Conservation (phyloP, 2,888 invertebrate species). For the Cremastinae sp. region DNA sequence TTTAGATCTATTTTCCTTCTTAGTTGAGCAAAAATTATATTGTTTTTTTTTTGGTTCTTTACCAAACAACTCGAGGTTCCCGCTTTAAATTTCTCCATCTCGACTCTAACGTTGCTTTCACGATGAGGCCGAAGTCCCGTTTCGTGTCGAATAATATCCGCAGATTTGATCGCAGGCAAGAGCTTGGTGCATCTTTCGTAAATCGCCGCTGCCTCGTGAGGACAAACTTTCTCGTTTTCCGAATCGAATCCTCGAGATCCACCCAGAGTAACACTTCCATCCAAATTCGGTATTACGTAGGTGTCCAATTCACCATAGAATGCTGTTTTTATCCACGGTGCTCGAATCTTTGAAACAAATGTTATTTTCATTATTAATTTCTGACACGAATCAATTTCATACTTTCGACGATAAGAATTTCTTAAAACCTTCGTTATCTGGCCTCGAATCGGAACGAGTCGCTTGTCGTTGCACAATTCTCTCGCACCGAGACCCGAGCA, state of each 20-base stretch:
- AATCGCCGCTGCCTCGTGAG: slow-evolving; percentile 89
- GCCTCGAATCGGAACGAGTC: slow-evolving; percentile 90
- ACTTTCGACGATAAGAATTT: no score
- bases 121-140: slow-evolving; percentile 92
- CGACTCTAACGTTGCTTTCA: slow-evolving; percentile 86
- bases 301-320: slow-evolving; percentile 93
- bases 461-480: slow-evolving; percentile 87
- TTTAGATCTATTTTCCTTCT: no score
- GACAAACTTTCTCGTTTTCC: slow-evolving; percentile 85
- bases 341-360: slow-evolving; percentile 83
- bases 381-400: no score
- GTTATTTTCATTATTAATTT: slow-evolving; percentile 5
- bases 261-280: slow-evolving; percentile 89
- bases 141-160: slow-evolving; percentile 70
- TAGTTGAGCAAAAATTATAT: no score
- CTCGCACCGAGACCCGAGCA: slow-evolving; percentile 93
- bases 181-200: slow-evolving; percentile 89
- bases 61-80: slow-evolving; percentile 67
- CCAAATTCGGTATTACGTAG: slow-evolving; percentile 91
- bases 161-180: slow-evolving; percentile 85
- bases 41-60: slow-evolving; percentile 44
- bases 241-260: slow-evolving; percentile 93
- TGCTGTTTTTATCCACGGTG: slow-evolving; percentile 95
- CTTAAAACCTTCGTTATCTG: slow-evolving; percentile 91
- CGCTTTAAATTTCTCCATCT: slow-evolving; percentile 82